phyloP scores from a whole-genome alignment of 1,140 invertebrate genomes.

The Xylocopa sonorina region DNA sequence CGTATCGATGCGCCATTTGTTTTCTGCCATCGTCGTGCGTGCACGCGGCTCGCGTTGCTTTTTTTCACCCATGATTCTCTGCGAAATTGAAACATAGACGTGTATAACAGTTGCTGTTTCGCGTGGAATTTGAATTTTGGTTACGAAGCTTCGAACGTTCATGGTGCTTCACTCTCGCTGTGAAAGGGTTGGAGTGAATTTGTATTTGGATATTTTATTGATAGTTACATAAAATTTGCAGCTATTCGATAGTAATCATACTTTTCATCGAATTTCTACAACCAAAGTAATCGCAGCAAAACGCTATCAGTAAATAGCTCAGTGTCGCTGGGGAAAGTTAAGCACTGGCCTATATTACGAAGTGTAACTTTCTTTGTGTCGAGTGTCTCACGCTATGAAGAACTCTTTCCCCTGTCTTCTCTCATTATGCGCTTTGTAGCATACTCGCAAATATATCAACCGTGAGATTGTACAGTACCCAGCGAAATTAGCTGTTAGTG shows the following conservation, averaged over 20 bases:
- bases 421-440: constrained; percentile 34
- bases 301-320: not conserved
- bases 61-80: not conserved
- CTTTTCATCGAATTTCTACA: too few relatives aligned
- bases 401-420: constrained; percentile 36
- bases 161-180: too few relatives aligned
- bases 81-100: too few relatives aligned
- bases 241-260: too few relatives aligned
- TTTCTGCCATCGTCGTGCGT: not conserved
- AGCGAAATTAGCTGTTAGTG: constrained; percentile 13
- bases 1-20: constrained; percentile 56
- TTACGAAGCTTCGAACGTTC: too few relatives aligned
- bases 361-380: constrained; percentile 44
- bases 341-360: constrained; percentile 30
- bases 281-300: too few relatives aligned
- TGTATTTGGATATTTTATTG: too few relatives aligned
- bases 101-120: too few relatives aligned
- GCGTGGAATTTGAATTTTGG: too few relatives aligned
- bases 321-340: constrained; percentile 49
- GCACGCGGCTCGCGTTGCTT: not conserved
- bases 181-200: too few relatives aligned
- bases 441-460: constrained; percentile 3
- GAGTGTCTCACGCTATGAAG: constrained; percentile 38
- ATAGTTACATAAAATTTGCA: too few relatives aligned
- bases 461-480: constrained; percentile 1